Evolutionary conservation across 2,888 invertebrate species (phyloP), one percentile per base, ranked within the genome.

Genomic region (Campopleginae sp.): DNA sequence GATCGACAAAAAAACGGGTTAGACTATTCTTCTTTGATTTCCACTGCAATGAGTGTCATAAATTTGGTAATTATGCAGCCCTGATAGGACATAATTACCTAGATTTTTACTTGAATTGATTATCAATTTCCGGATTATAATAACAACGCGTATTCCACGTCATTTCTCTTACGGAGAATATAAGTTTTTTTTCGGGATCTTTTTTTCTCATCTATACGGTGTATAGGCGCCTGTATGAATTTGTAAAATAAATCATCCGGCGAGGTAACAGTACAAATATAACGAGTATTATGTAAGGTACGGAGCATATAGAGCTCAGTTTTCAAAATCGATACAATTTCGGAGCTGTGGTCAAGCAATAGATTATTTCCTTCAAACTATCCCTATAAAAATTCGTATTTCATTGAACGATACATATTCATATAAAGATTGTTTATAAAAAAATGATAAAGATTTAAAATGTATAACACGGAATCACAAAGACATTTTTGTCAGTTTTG

Each of bases 201-300:
- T 48, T 33, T 14, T 48, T 33, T 12, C 2, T 17, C 23, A 44
- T 42, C 14, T 14, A 42, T 10, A 54, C 31, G 51, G 33, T 61
- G 44, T 27, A n/a, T 58, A n/a, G 7, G 44, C 19, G 68, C 19
- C 68, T 44, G 44, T n/a, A 74, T 33, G 72, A 77, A 68, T 68
- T 68, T 72, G 66, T 81, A 48, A 51, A 80, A 79, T 51, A 68
- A 75, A 70, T 75, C 6, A 44, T 31, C 31, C 33, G 12, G 31
- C 66, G 42, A 46, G 33, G 42, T 72, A 58, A 72, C 68, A 48
- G 72, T 46, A 74, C 78, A 81, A 54, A 74, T 74, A 54, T 72
- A 81, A 72, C 70, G 63, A 44, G 63, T 84, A 84, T 61, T 77
- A 77, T 84, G 72, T 80, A 80, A 72, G 75, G 84, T 80, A 76